These are phyloP conservation scores for Pandemis cinnamomeana DNA, from an alignment of 2,888 invertebrate genomes.

Conservation along the genomic window DNA sequence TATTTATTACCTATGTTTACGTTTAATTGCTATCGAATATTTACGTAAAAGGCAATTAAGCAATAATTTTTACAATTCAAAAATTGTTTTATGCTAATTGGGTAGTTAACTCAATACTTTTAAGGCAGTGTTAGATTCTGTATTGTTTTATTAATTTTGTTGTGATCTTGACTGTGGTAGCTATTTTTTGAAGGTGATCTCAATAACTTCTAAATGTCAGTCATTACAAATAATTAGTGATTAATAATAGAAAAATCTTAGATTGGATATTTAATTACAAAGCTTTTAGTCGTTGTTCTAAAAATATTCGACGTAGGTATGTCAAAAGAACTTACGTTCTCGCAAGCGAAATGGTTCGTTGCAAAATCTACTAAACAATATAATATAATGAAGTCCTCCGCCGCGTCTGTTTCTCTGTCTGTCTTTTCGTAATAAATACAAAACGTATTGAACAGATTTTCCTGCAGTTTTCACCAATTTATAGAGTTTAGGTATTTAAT, in stretches of 20 bases:
- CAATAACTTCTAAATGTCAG: neutral
- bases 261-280: too few relatives aligned
- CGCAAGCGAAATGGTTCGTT: too few relatives aligned
- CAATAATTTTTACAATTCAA: neutral
- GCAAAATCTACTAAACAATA: too few relatives aligned
- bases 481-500: too few relatives aligned
- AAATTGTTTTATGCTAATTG: conserved; percentile 13
- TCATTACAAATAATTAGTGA: neutral
- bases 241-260: neutral
- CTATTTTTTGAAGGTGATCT: neutral
- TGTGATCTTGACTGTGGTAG: neutral
- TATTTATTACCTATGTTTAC: neutral
- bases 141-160: conserved; percentile 5
- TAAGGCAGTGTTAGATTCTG: neutral
- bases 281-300: too few relatives aligned
- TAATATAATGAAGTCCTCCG: too few relatives aligned
- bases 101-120: conserved; percentile 9
- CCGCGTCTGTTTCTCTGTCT: too few relatives aligned
- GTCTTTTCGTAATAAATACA: too few relatives aligned
- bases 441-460: too few relatives aligned
- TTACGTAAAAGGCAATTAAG: conserved; percentile 15
- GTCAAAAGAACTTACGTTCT: neutral
- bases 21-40: conserved; percentile 13
- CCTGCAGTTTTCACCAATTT: too few relatives aligned
- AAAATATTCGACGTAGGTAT: too few relatives aligned